A percentile compares a stretch with the other conserved stretches of the same genome.
phyloP scores from a whole-genome alignment of 2,888 invertebrate species.

The Salticus scenicus region DNA sequence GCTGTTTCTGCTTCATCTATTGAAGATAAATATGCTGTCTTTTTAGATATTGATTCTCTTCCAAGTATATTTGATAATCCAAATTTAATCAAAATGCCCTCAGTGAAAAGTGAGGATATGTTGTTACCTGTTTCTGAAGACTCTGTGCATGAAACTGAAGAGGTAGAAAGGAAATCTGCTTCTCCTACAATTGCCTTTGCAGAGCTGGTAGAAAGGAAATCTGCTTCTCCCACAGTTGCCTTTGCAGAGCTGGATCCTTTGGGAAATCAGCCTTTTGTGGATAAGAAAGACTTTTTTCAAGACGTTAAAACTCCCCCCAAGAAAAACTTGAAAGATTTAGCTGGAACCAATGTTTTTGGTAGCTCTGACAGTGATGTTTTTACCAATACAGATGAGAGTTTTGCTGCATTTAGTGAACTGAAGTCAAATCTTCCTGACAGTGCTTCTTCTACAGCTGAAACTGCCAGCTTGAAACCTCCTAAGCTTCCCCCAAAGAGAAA shows the following conservation, averaged over 20 bases:
- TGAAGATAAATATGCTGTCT: conserved; percentile 66
- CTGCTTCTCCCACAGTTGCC: conserved; percentile 80
- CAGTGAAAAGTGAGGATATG: background rate
- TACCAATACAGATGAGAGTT: background rate
- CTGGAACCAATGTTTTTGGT: conserved; percentile 73
- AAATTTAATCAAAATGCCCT: background rate
- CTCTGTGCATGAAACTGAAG: background rate
- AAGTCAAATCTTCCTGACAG: background rate
- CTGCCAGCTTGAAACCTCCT: background rate
- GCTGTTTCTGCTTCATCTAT: background rate
- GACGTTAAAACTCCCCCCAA: conserved; percentile 95
- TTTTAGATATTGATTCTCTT: conserved; percentile 61
- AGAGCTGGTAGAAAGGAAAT: too few relatives aligned
- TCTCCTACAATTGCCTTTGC: conserved; percentile 84
- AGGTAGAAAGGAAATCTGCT: conserved; percentile 22
- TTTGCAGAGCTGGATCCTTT: conserved; percentile 95
- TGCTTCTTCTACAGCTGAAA: background rate
- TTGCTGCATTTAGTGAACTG: background rate
- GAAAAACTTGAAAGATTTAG: conserved; percentile 91
- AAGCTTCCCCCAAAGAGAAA: conserved; percentile 44
- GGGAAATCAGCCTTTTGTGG: conserved; percentile 93
- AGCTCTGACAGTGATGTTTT: conserved; percentile 9
- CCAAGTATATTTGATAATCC: conserved; percentile 69
- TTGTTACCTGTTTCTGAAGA: background rate
- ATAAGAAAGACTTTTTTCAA: conserved; percentile 97